Percentiles rank a stretch among this genome's conserved stretches.
These are phyloP conservation scores for Crypturellus tataupa DNA, from an alignment of 2,797 vertebrate species.

Conservation along the genomic window DNA sequence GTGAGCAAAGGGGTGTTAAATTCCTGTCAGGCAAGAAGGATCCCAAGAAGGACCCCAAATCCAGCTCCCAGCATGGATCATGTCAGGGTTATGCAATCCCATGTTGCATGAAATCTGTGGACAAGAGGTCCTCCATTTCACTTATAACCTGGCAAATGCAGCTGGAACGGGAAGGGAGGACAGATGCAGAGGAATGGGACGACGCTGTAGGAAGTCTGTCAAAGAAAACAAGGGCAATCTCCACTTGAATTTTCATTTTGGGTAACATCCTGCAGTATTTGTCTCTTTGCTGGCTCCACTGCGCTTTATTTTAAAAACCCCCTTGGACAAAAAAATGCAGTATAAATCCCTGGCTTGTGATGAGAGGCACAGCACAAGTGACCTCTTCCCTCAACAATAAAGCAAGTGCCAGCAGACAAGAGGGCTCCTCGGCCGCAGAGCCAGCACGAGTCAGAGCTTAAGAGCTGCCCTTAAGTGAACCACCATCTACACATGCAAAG, in stretches of 20 bases:
- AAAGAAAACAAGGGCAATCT: neutral
- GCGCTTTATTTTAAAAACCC: slow-evolving; percentile 34
- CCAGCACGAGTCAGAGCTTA: neutral
- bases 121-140: neutral
- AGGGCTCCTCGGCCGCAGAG: neutral
- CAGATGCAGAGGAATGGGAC: neutral
- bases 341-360: neutral
- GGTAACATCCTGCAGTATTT: neutral
- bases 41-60: neutral
- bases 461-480: slow-evolving; percentile 59
- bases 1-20: neutral
- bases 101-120: neutral
- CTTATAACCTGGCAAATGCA: neutral
- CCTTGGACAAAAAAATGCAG: neutral
- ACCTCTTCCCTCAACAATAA: slow-evolving; percentile 5
- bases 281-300: neutral
- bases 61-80: neutral
- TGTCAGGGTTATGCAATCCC: neutral
- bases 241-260: neutral
- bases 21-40: neutral
- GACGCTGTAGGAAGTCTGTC: neutral
- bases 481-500: slow-evolving; percentile 61
- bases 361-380: neutral
- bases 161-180: neutral
- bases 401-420: slow-evolving; percentile 11